Conservation (phyloP, 2,113 vertebrate genomes). For the Phalacrocorax aristotelis region DNA sequence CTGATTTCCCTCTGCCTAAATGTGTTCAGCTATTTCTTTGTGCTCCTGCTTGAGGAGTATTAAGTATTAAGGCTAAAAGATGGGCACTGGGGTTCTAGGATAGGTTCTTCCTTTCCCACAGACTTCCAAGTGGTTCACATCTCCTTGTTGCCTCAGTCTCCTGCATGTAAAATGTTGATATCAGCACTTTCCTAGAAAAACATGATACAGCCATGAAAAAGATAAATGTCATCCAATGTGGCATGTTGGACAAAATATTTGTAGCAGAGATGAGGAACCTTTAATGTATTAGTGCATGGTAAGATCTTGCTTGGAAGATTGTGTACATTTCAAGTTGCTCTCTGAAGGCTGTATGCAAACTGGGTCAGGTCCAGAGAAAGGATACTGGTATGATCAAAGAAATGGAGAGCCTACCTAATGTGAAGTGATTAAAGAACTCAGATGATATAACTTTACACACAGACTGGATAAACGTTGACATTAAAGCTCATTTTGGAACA, state of each 20-base stretch:
- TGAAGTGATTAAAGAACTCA: slow-evolving; percentile 28
- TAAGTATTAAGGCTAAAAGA: too few relatives aligned
- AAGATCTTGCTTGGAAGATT: not conserved
- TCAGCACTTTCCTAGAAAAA: too few relatives aligned
- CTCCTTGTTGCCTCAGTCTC: too few relatives aligned
- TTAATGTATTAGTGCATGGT: not conserved
- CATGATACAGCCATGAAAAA: not conserved
- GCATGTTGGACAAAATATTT: not conserved
- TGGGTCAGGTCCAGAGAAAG: not conserved
- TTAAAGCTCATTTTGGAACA: slow-evolving; percentile 32
- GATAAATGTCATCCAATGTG: not conserved
- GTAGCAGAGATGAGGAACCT: not conserved
- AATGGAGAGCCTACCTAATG: not conserved
- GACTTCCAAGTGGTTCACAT: too few relatives aligned
- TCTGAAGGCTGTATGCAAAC: not conserved
- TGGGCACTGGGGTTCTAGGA: too few relatives aligned
- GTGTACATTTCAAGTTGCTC: not conserved
- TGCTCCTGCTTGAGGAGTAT: too few relatives aligned
- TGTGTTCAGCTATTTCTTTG: too few relatives aligned
- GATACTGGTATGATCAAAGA: slow-evolving; percentile 20
- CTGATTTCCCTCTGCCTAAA: too few relatives aligned
- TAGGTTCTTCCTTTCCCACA: too few relatives aligned
- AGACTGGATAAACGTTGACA: not conserved
- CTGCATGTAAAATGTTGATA: too few relatives aligned
- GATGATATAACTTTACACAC: not conserved